Base-by-base conservation (phyloP, 2,888 invertebrate species). In the Tetheella fluctuosa region DNA sequence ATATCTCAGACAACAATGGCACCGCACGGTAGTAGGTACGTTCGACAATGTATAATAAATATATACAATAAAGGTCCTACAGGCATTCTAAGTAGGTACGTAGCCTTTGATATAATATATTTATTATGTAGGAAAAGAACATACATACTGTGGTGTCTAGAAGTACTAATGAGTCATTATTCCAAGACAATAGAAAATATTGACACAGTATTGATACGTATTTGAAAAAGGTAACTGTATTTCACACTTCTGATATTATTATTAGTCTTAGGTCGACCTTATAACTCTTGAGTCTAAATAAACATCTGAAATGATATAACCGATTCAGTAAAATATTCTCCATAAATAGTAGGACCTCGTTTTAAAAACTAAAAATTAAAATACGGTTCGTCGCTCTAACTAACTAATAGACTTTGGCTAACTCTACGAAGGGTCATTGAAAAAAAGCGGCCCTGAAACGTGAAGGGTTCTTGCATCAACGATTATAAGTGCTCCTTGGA, bases 391-490 rank as follows among this genome's bases (percentile, higher is more conserved):
- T 48, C 48, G 48, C 48, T 20, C 48, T 48, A n/a, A 20, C 48
- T 48, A n/a, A 20, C 48, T 20, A 48, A 48, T 20, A 20, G 48
- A 48, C 48, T 48, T 48, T 2, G 48, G 6, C 48, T 17, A 20
- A 48, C 20, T 20, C 48, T 48, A 48, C 48, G 20, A 20, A 48
- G 48, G 3, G 48, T 48, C 20, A 10, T 20, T 20, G 48, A 48
- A 39, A 48, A 20, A 20, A 48, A 48, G 48, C 48, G 48, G n/a
- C 48, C 48, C 48, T 20, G n/a, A 39, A 48, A 48, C 10, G 20
- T 48, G 48, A 48, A 48, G 48, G 48, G 48, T 48, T 15, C 42
- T 42, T 48, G 20, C 20, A 10, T 20, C 48, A 20, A 48, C 48
- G 48, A 20, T 48, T 1, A 20, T 48, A 48, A 48, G 48, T 48